Conservation (phyloP, 2,113 vertebrate species). For the Pluvialis apricaria region DNA sequence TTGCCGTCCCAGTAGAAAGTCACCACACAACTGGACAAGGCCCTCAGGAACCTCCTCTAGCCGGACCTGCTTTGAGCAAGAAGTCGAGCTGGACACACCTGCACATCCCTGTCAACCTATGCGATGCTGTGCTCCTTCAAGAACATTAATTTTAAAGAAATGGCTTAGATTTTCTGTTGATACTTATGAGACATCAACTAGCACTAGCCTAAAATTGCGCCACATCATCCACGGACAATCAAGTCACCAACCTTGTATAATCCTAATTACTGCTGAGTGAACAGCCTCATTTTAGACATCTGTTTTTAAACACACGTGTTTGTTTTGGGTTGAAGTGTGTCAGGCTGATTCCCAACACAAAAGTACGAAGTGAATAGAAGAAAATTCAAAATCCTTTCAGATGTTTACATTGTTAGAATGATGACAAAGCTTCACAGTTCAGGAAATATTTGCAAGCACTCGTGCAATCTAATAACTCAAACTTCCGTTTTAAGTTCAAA, state of each 20-base stretch:
- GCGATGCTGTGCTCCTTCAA: too few relatives aligned
- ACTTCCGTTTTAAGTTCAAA: neutral
- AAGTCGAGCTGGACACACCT: too few relatives aligned
- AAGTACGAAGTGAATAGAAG: neutral
- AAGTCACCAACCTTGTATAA: neutral
- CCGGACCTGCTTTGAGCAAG: too few relatives aligned
- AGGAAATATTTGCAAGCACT: neutral
- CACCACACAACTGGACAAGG: too few relatives aligned
- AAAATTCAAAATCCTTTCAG: neutral
- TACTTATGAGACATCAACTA: too few relatives aligned
- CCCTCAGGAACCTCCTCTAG: too few relatives aligned
- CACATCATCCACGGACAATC: neutral
- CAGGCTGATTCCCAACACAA: neutral
- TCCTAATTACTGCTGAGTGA: accelerated
- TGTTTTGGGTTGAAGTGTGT: accelerated
- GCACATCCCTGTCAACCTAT: too few relatives aligned
- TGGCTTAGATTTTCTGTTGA: too few relatives aligned
- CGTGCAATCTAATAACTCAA: neutral
- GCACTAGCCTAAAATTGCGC: neutral
- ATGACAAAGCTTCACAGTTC: neutral
- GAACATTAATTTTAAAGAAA: too few relatives aligned
- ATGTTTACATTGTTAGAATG: neutral
- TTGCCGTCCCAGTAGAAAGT: too few relatives aligned
- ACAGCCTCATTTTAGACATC: neutral
- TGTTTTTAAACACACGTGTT: accelerated